A percentile compares a stretch with the other conserved stretches of the same genome.
Conservation (phyloP, 2,888 invertebrate species). For the Caenorhabditis sp. region DNA sequence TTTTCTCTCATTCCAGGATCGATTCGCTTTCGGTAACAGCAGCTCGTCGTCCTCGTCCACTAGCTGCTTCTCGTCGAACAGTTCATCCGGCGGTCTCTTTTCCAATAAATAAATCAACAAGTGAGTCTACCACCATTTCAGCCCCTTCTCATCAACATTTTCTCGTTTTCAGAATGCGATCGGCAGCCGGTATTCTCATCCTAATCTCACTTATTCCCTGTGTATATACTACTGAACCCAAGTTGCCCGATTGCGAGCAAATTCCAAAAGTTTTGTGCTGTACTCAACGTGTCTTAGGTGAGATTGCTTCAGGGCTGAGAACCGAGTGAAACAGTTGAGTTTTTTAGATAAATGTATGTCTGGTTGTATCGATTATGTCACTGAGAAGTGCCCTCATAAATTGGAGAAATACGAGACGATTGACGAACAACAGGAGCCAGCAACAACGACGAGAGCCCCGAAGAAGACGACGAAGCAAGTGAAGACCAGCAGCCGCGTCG, state of each 20-base stretch:
- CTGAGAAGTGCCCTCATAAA: constrained; percentile 79
- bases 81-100: constrained; percentile 71
- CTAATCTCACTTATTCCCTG: constrained; percentile 57
- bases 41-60: constrained; percentile 49
- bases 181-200: constrained; percentile 52
- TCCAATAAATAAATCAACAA: constrained; percentile 67
- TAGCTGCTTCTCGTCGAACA: constrained; percentile 62
- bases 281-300: constrained; percentile 80
- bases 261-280: constrained; percentile 81
- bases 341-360: constrained; percentile 79
- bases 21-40: constrained; percentile 64
- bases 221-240: constrained; percentile 69
- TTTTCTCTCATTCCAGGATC: constrained; percentile 48
- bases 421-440: constrained; percentile 47
- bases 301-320: not conserved
- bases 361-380: constrained; percentile 80
- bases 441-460: constrained; percentile 20
- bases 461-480: constrained; percentile 21
- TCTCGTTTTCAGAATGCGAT: constrained; percentile 56
- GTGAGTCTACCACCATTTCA: constrained; percentile 35
- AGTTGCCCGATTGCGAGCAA: constrained; percentile 77
- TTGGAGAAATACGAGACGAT: constrained; percentile 76
- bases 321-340: too few relatives aligned
- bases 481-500: constrained; percentile 17
- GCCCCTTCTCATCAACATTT: not conserved